Evolutionary conservation across 2,888 invertebrate species (phyloP).

Genomic region (Cataglyphis livida): DNA sequence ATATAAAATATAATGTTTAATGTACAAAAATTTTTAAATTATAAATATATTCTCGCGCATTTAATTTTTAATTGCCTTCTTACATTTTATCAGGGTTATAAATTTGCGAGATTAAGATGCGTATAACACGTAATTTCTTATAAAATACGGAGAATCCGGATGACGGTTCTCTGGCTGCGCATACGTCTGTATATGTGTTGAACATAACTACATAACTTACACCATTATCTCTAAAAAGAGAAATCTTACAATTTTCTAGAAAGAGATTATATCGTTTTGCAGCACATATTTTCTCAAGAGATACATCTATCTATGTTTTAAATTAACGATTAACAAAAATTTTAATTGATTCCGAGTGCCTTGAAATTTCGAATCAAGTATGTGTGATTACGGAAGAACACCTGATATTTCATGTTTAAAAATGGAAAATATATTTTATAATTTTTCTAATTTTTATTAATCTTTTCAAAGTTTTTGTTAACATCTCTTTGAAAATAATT

Average conservation of each 20-base stretch:
- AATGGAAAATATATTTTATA: neutral
- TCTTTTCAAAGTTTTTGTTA: neutral
- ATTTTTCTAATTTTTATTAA: neutral
- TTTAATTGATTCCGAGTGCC: neutral
- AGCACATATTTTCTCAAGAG: neutral
- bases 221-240: neutral
- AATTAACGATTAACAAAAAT: neutral
- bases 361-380: neutral
- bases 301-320: neutral
- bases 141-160: neutral
- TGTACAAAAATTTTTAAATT: neutral
- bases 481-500: neutral
- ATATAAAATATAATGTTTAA: neutral
- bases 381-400: neutral
- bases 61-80: neutral
- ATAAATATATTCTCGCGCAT: neutral
- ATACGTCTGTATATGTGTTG: neutral
- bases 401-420: neutral
- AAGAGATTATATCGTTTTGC: neutral
- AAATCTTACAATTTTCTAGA: conserved; percentile 1
- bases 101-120: neutral
- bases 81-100: neutral
- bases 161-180: neutral
- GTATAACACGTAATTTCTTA: neutral
- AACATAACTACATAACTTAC: conserved; percentile 13